Conservation (phyloP, 2,113 vertebrate species). For the Crotophaga sulcirostris region DNA sequence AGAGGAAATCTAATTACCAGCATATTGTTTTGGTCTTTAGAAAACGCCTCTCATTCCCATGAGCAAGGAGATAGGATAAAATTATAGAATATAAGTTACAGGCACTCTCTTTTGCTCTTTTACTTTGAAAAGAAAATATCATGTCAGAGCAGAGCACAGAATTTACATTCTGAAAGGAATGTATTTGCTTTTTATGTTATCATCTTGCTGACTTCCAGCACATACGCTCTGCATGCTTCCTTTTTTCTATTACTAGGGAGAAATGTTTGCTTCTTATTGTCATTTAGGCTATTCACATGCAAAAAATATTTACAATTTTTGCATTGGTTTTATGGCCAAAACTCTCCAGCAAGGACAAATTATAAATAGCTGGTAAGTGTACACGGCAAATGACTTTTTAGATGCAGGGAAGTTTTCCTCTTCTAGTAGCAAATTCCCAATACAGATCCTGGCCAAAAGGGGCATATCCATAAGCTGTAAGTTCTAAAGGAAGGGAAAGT, state of each 20-base stretch:
- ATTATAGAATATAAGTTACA: background rate
- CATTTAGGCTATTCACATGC: background rate
- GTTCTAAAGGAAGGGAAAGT: background rate
- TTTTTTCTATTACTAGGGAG: background rate
- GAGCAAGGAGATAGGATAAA: background rate
- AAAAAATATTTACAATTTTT: background rate
- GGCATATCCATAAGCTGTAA: background rate
- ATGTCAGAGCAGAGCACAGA: background rate
- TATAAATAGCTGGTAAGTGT: background rate
- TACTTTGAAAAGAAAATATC: background rate
- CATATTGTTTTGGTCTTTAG: background rate
- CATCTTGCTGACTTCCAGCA: background rate
- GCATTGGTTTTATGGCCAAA: background rate
- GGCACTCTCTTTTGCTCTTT: background rate
- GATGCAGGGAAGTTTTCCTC: background rate
- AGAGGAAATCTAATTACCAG: background rate
- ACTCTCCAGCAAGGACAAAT: background rate
- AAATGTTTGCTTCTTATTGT: background rate
- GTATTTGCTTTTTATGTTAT: fast-evolving
- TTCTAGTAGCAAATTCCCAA: background rate
- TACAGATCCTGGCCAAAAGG: background rate
- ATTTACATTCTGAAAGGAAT: background rate
- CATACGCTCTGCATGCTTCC: background rate
- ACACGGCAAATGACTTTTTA: background rate
- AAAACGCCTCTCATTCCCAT: background rate